Percentiles rank a stretch among this genome's conserved stretches.
phyloP scores from a whole-genome alignment of 2,888 invertebrate species.

The Aphidius colemani region DNA sequence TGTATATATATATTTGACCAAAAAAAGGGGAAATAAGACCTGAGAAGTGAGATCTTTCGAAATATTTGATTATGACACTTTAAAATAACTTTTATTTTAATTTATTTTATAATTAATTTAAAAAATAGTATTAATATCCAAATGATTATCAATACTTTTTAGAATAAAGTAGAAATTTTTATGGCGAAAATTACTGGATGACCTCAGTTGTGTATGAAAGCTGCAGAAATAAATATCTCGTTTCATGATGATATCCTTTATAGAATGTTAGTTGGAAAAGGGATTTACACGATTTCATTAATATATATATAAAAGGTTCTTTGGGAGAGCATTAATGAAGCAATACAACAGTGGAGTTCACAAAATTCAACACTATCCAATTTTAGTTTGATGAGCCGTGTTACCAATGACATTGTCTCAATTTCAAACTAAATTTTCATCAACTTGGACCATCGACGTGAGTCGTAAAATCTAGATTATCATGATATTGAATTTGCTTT shows the following conservation, averaged over 20 bases:
- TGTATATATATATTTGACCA: constrained; percentile 8
- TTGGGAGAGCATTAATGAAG: constrained; percentile 54
- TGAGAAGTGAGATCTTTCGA: neutral
- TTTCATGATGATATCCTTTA: constrained; percentile 19
- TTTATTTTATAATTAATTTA: neutral
- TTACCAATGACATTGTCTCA: constrained; percentile 50
- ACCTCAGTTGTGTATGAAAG: constrained; percentile 51
- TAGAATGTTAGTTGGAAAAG: constrained; percentile 17
- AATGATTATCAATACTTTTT: too few relatives aligned
- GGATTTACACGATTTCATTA: constrained; percentile 14
- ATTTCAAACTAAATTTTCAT: constrained; percentile 7
- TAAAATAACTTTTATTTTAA: neutral
- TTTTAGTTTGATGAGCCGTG: constrained; percentile 56
- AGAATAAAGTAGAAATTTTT: too few relatives aligned
- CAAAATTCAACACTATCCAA: constrained; percentile 45
- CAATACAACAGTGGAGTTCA: constrained; percentile 39
- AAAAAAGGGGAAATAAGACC: constrained; percentile 5
- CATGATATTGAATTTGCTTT: too few relatives aligned
- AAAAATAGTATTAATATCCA: too few relatives aligned
- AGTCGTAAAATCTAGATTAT: too few relatives aligned
- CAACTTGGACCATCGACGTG: constrained; percentile 1
- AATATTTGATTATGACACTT: neutral
- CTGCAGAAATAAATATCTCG: constrained; percentile 3
- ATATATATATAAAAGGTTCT: constrained; percentile 22
- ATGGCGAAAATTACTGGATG: constrained; percentile 59